Evolutionary conservation across 2,888 invertebrate genomes (phyloP).

Genomic region (Sericinus montela): DNA sequence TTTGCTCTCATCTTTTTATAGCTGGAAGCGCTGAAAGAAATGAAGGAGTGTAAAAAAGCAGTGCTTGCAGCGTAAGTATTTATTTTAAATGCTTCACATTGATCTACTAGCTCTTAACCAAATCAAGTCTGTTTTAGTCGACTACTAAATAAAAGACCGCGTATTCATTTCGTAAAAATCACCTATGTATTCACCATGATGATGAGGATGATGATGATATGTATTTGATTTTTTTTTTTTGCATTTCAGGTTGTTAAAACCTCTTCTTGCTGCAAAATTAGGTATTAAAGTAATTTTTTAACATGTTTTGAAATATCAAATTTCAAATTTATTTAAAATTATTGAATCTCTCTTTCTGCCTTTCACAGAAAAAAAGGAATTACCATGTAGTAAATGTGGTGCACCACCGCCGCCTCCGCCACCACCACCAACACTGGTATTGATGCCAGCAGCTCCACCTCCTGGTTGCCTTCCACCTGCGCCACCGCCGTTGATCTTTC

Average conservation of each 20-base stretch:
- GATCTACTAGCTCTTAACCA: too few species aligned
- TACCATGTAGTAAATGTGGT: conserved; percentile 26
- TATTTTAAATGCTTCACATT: neutral
- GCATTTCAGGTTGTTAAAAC: conserved; percentile 59
- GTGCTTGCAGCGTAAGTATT: conserved; percentile 58
- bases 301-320: conserved; percentile 2
- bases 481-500: conserved; percentile 23
- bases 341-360: neutral
- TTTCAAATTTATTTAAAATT: too few species aligned
- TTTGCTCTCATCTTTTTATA: conserved; percentile 21
- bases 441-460: conserved; percentile 53
- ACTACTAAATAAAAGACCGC: too few species aligned
- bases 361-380: conserved; percentile 31
- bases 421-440: conserved; percentile 50
- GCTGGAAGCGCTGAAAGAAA: conserved; percentile 62
- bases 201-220: too few species aligned
- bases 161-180: too few species aligned
- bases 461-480: conserved; percentile 33
- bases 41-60: conserved; percentile 65
- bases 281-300: conserved; percentile 33
- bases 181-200: too few species aligned
- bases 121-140: too few species aligned
- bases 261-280: conserved; percentile 45
- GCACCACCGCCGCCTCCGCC: conserved; percentile 44
- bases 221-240: neutral